Conservation (phyloP, 2,113 vertebrate genomes). For the Scolopax mira region DNA sequence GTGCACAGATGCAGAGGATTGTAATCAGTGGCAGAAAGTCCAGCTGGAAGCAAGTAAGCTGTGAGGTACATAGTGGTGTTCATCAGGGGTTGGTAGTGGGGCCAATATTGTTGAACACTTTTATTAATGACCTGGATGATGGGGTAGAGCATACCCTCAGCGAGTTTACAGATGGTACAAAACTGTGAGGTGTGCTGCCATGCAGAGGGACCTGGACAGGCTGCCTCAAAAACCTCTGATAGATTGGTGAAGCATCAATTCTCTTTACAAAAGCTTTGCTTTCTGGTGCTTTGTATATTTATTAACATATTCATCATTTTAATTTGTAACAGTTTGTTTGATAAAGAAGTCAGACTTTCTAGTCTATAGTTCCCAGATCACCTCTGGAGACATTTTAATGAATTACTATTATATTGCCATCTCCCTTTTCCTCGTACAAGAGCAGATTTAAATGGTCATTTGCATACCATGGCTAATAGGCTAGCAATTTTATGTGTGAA, state of each 20-base stretch:
- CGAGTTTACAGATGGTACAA: not conserved
- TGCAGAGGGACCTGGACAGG: not conserved
- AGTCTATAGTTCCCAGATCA: not conserved
- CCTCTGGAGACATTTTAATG: not conserved
- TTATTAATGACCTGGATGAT: not conserved
- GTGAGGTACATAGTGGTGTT: not conserved
- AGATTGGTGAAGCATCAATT: not conserved
- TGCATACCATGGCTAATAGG: not conserved
- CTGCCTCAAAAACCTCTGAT: not conserved
- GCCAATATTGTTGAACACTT: not conserved
- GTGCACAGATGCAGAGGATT: not conserved
- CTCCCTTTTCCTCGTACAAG: not conserved
- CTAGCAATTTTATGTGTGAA: not conserved
- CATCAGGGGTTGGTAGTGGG: not conserved
- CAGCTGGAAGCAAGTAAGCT: not conserved
- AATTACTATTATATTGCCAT: not conserved
- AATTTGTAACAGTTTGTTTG: not conserved
- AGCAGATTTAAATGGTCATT: not conserved
- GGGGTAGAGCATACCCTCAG: not conserved
- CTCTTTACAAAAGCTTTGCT: not conserved
- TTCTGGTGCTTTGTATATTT: not conserved
- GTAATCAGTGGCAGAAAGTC: not conserved
- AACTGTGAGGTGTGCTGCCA: not conserved
- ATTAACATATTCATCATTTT: not conserved
- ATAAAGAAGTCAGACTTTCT: not conserved